Percentiles rank a stretch among this genome's conserved stretches.
Conservation (phyloP, 2,113 vertebrate genomes). For the Xiphophorus maculatus region DNA sequence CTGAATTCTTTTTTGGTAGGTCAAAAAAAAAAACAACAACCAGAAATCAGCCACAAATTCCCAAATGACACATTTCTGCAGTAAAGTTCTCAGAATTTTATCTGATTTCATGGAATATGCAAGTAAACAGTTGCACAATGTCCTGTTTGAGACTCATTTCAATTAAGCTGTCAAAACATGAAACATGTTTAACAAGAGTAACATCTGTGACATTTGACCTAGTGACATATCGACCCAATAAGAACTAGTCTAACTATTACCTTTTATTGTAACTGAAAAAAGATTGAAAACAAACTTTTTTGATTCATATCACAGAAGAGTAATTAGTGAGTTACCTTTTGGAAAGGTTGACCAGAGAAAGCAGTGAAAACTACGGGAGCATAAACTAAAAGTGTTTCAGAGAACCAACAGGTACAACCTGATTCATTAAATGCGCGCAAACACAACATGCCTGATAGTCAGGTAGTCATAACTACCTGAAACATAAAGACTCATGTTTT, state of each 20-base stretch:
- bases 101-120: no score
- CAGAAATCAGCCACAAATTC: background rate
- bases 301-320: background rate
- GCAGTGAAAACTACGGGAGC: background rate
- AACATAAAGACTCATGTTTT: background rate
- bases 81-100: background rate
- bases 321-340: background rate
- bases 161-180: background rate
- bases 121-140: no score
- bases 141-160: background rate
- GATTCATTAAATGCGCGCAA: conserved; percentile 8
- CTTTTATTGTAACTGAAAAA: background rate
- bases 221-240: background rate
- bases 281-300: background rate
- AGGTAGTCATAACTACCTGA: background rate
- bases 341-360: background rate
- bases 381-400: conserved; percentile 20
- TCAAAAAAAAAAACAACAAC: no score
- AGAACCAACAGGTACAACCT: conserved; percentile 48
- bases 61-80: background rate
- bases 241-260: no score
- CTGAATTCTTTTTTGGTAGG: background rate
- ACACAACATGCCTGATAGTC: background rate
- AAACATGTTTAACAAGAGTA: background rate
- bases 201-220: background rate